These are phyloP conservation scores for Fregata magnificens DNA, from an alignment of 2,113 vertebrate species.

Conservation along the genomic window DNA sequence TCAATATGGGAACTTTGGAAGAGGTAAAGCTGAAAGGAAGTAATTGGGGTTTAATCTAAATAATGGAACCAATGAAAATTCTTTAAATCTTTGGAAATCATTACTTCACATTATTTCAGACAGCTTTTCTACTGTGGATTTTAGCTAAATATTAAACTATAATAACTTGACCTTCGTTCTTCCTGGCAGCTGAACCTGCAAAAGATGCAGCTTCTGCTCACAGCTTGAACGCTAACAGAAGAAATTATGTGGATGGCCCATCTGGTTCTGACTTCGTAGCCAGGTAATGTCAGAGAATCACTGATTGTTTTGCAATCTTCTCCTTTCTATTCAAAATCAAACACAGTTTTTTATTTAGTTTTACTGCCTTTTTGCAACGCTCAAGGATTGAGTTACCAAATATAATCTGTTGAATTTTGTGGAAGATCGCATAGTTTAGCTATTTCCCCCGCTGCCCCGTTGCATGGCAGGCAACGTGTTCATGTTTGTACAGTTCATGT, in stretches of 20 bases:
- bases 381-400: not conserved
- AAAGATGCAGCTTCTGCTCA: conserved; percentile 77
- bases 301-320: not conserved
- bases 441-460: not conserved
- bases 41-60: not conserved
- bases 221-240: conserved; percentile 82
- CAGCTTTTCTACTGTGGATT: not conserved
- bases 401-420: not conserved
- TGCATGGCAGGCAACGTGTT: not conserved
- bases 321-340: not conserved
- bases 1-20: not conserved
- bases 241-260: conserved; percentile 78
- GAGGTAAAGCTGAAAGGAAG: not conserved
- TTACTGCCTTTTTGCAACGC: not conserved
- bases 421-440: not conserved
- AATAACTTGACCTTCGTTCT: conserved; percentile 8
- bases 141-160: not conserved
- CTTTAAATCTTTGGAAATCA: not conserved
- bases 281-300: conserved; percentile 56
- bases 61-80: not conserved
- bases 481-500: not conserved
- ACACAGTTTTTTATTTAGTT: not conserved
- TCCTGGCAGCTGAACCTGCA: conserved; percentile 63
- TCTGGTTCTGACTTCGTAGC: conserved; percentile 51
- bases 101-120: not conserved